Percentiles rank a stretch among this genome's conserved stretches.
These are phyloP conservation scores for Aphelenchoides fujianensis DNA, from an alignment of 1,140 invertebrate species.

Conservation along the genomic window DNA sequence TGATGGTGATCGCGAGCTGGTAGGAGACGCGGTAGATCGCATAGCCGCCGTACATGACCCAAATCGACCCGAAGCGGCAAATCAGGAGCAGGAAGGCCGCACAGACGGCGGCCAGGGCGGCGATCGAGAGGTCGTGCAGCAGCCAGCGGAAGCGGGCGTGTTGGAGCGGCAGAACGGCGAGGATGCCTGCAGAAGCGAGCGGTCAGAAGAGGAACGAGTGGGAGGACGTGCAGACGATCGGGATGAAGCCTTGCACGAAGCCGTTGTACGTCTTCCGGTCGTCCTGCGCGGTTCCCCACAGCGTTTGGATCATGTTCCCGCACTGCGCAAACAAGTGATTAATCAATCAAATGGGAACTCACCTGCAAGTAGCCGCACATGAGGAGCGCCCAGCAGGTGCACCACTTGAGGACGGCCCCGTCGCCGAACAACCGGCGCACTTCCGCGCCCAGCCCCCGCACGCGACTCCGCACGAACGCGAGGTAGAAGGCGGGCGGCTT, in stretches of 20 bases:
- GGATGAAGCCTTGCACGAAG: conserved; percentile 74
- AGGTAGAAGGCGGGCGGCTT: conserved; percentile 21
- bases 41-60: conserved; percentile 74
- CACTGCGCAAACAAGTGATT: conserved; percentile 64
- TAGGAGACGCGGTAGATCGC: conserved; percentile 75
- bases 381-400: conserved; percentile 76
- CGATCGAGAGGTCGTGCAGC: conserved; percentile 67
- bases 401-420: conserved; percentile 76
- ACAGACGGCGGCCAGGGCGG: conserved; percentile 68
- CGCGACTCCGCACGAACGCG: conserved; percentile 35
- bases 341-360: conserved; percentile 57
- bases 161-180: conserved; percentile 60
- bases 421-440: conserved; percentile 73
- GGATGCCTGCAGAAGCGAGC: conserved; percentile 47
- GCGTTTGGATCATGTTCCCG: conserved; percentile 75
- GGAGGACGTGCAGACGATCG: conserved; percentile 68
- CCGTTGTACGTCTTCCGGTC: conserved; percentile 71
- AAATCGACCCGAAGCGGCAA: conserved; percentile 67
- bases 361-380: conserved; percentile 74
- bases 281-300: conserved; percentile 69
- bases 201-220: too few relatives aligned
- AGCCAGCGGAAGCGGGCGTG: background rate
- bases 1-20: conserved; percentile 78
- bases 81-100: conserved; percentile 59
- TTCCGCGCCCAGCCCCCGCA: conserved; percentile 69